Percentiles rank a stretch among this genome's conserved stretches.
phyloP scores from a whole-genome alignment of 2,113 vertebrate genomes.

The Hippopotamus amphibius region DNA sequence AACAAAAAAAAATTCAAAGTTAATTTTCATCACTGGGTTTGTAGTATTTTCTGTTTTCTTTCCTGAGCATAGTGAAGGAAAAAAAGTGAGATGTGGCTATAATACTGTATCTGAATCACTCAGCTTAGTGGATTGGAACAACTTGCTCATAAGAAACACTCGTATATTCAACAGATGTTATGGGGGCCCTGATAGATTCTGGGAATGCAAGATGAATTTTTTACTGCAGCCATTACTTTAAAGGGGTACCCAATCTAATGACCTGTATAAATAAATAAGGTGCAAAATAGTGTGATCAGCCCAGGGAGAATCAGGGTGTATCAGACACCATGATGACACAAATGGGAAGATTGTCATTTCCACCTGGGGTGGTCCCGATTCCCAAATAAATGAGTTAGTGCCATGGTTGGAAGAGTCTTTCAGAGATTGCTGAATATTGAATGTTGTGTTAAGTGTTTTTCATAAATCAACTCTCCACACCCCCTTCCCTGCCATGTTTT shows the following conservation, averaged over 20 bases:
- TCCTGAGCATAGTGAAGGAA: constrained; percentile 3
- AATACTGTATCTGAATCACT: constrained; percentile 46
- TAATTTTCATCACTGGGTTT: constrained; percentile 36
- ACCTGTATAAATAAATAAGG: background rate
- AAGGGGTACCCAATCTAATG: background rate
- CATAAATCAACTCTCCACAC: background rate
- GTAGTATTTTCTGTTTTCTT: constrained; percentile 56
- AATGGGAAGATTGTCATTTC: background rate
- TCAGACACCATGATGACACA: background rate
- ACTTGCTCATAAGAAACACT: constrained; percentile 41
- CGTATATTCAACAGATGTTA: background rate
- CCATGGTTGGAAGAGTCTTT: background rate
- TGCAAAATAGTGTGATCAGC: background rate
- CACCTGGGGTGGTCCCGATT: background rate
- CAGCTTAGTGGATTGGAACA: constrained; percentile 26
- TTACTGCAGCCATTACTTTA: background rate
- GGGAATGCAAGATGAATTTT: background rate
- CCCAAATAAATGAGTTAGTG: background rate
- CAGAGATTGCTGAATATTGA: background rate
- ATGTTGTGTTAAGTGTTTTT: background rate
- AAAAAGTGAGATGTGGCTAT: constrained; percentile 1
- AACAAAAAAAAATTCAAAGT: constrained; percentile 37
- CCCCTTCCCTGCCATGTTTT: background rate
- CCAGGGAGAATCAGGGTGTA: background rate
- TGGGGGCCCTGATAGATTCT: background rate